Percentiles rank a stretch among this genome's conserved stretches.
Conservation (phyloP, 2,113 vertebrate genomes). For the Eleginops maclovinus region DNA sequence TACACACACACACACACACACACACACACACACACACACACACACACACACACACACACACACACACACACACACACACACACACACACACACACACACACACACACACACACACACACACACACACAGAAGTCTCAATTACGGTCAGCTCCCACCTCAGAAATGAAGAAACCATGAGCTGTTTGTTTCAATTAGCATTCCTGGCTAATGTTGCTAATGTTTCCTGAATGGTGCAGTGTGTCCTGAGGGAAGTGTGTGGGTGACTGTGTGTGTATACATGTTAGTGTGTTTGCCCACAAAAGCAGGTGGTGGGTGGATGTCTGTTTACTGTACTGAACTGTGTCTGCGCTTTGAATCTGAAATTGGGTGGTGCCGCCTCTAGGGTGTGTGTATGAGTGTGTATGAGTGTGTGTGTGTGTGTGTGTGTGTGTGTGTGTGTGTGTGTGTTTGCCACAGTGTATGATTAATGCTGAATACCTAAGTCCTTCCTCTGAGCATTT, state of each 20-base stretch:
- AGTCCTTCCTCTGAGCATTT: slow-evolving; percentile 62
- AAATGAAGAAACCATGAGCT: slow-evolving; percentile 74
- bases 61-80: slow-evolving; percentile 31
- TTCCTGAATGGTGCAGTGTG: slow-evolving; percentile 71
- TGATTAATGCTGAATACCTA: slow-evolving; percentile 68
- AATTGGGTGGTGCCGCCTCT: slow-evolving; percentile 46
- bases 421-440: neutral
- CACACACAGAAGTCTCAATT: slow-evolving; percentile 59
- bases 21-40: too few species aligned
- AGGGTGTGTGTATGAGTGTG: slow-evolving; percentile 31
- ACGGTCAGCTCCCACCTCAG: slow-evolving; percentile 58
- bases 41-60: neutral
- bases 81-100: slow-evolving; percentile 40
- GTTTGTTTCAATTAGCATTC: slow-evolving; percentile 83
- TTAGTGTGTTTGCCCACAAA: slow-evolving; percentile 49
- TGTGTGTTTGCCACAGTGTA: slow-evolving; percentile 38
- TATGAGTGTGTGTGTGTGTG: slow-evolving; percentile 14
- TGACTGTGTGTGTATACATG: slow-evolving; percentile 26
- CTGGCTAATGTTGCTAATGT: slow-evolving; percentile 79
- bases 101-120: slow-evolving; percentile 29
- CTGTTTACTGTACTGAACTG: slow-evolving; percentile 61
- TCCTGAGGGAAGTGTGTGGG: slow-evolving; percentile 49
- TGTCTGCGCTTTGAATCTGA: slow-evolving; percentile 56
- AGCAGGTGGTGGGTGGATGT: slow-evolving; percentile 66
- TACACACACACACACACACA: neutral